Evolutionary conservation across 1,140 invertebrate genomes (phyloP).

Genomic region (Drosophila asahinai): DNA sequence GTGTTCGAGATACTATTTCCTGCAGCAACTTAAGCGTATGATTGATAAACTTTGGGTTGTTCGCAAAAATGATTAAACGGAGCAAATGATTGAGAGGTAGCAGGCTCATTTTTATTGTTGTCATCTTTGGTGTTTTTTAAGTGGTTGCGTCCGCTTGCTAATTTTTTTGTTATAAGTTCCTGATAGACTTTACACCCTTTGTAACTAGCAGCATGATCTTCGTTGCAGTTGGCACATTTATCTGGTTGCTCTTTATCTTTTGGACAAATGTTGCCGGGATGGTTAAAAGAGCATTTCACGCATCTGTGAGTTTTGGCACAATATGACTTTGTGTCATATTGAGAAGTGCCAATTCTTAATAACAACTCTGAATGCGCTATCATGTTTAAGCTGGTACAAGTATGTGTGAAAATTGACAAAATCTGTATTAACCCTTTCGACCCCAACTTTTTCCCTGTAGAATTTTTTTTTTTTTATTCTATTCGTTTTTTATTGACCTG

Average conservation of each 20-base stretch:
- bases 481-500: too few species aligned
- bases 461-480: too few species aligned
- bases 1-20: too few species aligned
- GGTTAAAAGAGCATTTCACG: conserved; percentile 80
- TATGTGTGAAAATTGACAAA: not conserved
- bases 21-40: too few species aligned
- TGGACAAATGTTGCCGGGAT: conserved; percentile 59
- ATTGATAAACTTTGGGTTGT: too few species aligned
- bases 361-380: conserved; percentile 41
- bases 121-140: too few species aligned
- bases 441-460: too few species aligned
- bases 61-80: too few species aligned
- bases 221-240: conserved; percentile 73
- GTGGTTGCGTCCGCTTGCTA: too few species aligned
- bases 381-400: not conserved
- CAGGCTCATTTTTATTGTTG: too few species aligned
- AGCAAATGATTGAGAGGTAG: too few species aligned
- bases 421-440: not conserved
- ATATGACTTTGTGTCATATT: conserved; percentile 71
- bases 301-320: conserved; percentile 66
- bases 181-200: conserved; percentile 17
- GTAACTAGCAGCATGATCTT: conserved; percentile 78
- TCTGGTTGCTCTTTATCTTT: conserved; percentile 51
- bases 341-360: conserved; percentile 58
- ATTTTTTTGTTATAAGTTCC: conserved; percentile 22